A percentile compares a stretch with the other conserved stretches of the same genome.
Conservation (phyloP, 2,797 vertebrate species). For the Chelmon rostratus region DNA sequence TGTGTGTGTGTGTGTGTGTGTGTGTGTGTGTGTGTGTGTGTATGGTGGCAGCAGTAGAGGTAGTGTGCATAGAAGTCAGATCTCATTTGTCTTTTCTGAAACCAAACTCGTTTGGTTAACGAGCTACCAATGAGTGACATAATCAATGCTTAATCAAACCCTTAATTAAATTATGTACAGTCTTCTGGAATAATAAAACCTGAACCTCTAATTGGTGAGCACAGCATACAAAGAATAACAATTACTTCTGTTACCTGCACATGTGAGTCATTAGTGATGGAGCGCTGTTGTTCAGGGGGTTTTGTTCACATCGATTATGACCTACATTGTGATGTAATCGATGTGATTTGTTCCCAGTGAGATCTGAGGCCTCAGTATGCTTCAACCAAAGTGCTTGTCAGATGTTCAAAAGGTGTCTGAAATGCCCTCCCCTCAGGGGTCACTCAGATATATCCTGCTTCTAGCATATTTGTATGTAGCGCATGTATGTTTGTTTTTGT, state of each 20-base stretch:
- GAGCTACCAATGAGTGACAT: slow-evolving; percentile 30
- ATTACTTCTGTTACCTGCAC: slow-evolving; percentile 42
- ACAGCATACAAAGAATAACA: slow-evolving; percentile 36
- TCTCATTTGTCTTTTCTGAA: slow-evolving; percentile 41
- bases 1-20: slow-evolving; percentile 17
- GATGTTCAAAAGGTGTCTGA: not conserved
- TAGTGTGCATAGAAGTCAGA: slow-evolving; percentile 4
- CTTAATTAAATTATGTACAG: slow-evolving; percentile 64
- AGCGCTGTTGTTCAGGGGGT: not conserved
- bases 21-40: slow-evolving; percentile 1
- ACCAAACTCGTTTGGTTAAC: slow-evolving; percentile 42
- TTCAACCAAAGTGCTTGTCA: not conserved
- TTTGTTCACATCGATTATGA: slow-evolving; percentile 18
- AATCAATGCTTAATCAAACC: slow-evolving; percentile 63
- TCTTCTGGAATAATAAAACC: slow-evolving; percentile 62
- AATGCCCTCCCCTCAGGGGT: not conserved
- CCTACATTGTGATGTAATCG: not conserved
- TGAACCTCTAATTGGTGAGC: slow-evolving; percentile 49
- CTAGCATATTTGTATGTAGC: not conserved
- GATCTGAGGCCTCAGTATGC: not conserved
- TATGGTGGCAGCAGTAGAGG: not conserved
- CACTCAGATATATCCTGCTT: not conserved
- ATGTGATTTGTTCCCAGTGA: slow-evolving; percentile 15
- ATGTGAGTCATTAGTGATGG: slow-evolving; percentile 33
- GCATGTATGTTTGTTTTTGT: not conserved